Conservation (phyloP, 2,888 invertebrate genomes). For the Stenurella melanura region DNA sequence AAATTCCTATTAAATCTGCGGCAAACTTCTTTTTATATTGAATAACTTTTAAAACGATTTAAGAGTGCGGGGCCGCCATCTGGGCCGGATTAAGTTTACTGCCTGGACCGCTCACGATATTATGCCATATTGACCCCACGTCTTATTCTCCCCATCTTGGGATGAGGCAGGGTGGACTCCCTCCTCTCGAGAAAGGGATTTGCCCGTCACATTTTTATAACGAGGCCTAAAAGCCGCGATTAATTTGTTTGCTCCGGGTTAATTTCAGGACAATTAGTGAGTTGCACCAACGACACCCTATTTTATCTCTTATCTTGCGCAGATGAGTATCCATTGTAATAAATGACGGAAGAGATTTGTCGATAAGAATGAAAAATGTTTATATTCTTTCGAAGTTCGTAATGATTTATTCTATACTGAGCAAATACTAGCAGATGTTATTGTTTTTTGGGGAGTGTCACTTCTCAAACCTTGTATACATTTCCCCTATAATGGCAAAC, state of each 20-base stretch:
- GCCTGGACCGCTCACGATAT: slow-evolving; percentile 66
- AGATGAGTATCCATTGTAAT: slow-evolving; percentile 23
- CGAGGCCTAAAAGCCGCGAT: slow-evolving; percentile 69
- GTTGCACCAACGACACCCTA: slow-evolving; percentile 58
- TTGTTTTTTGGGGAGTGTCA: background rate
- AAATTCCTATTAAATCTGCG: slow-evolving; percentile 75
- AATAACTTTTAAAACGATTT: slow-evolving; percentile 74
- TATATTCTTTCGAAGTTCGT: background rate
- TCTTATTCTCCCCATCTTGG: slow-evolving; percentile 16
- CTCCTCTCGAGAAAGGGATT: slow-evolving; percentile 51
- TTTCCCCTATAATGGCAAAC: background rate
- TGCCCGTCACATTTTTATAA: slow-evolving; percentile 71
- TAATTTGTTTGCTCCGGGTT: slow-evolving; percentile 71
- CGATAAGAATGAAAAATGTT: slow-evolving; percentile 25
- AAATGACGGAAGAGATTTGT: slow-evolving; percentile 32
- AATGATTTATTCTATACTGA: background rate
- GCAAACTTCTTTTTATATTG: slow-evolving; percentile 73
- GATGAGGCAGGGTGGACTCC: slow-evolving; percentile 10
- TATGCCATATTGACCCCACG: slow-evolving; percentile 64
- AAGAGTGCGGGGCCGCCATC: slow-evolving; percentile 72
- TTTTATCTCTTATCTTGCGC: slow-evolving; percentile 53
- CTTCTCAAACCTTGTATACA: background rate
- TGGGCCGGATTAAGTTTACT: slow-evolving; percentile 73
- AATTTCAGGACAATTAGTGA: slow-evolving; percentile 71
- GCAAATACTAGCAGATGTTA: slow-evolving; percentile 15